Evolutionary conservation across 2,888 invertebrate species (phyloP).

Genomic region (Xanthostigma xanthostigma): DNA sequence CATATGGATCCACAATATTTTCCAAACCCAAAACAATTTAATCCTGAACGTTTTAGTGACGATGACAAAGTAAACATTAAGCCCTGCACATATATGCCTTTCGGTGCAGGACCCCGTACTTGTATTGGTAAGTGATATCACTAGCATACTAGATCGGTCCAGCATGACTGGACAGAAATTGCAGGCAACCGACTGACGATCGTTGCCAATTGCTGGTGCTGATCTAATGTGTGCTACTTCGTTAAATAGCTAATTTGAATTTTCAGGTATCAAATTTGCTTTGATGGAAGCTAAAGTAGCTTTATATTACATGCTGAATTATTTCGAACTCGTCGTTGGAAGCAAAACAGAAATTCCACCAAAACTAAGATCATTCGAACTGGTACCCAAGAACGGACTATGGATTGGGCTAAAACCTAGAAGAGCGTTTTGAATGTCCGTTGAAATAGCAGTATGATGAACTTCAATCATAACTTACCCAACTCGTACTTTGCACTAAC

Average conservation of each 20-base stretch:
- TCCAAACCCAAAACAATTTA: slow-evolving; percentile 29
- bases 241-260: too few species aligned
- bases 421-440: slow-evolving; percentile 1
- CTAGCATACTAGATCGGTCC: too few species aligned
- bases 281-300: slow-evolving; percentile 28
- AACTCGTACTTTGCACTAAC: too few species aligned
- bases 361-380: slow-evolving; percentile 19
- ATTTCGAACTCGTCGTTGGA: slow-evolving; percentile 26
- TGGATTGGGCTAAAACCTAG: slow-evolving; percentile 23
- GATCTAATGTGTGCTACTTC: too few species aligned
- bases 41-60: slow-evolving; percentile 29
- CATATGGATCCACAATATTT: slow-evolving; percentile 30
- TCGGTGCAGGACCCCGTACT: slow-evolving; percentile 36
- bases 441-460: neutral
- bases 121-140: slow-evolving; percentile 36
- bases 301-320: slow-evolving; percentile 23
- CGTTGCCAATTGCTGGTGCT: too few species aligned
- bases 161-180: too few species aligned
- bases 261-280: slow-evolving; percentile 29
- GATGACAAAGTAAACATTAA: slow-evolving; percentile 27
- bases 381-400: slow-evolving; percentile 23
- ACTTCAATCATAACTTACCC: too few species aligned
- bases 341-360: slow-evolving; percentile 28
- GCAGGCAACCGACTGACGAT: too few species aligned
- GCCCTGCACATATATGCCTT: slow-evolving; percentile 34